These are phyloP conservation scores for Scyliorhinus canicula DNA, from an alignment of 2,797 vertebrate genomes.

Conservation along the genomic window DNA sequence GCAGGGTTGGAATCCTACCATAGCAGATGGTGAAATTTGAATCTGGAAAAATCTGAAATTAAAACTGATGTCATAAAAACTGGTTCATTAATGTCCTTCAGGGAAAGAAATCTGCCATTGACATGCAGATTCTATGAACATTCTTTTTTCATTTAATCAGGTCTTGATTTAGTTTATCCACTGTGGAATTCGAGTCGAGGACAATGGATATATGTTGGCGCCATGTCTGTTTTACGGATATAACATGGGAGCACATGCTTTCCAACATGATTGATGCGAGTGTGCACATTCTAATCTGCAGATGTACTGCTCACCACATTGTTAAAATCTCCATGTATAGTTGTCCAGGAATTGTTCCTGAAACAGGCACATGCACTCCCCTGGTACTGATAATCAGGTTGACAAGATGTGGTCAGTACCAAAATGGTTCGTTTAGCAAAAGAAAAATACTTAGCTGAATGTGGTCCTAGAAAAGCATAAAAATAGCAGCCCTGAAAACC, in stretches of 20 bases:
- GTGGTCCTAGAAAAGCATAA: not conserved
- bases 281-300: too few species aligned
- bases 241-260: not conserved
- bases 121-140: too few species aligned
- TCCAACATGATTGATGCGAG: not conserved
- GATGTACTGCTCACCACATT: not conserved
- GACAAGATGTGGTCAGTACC: too few species aligned
- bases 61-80: too few species aligned
- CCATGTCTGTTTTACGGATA: not conserved
- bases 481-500: not conserved
- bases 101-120: too few species aligned
- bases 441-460: not conserved
- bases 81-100: too few species aligned
- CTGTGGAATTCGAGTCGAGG: too few species aligned
- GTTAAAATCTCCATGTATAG: not conserved
- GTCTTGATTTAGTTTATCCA: not conserved
- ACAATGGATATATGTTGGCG: not conserved
- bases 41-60: too few species aligned
- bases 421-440: not conserved
- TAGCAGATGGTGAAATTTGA: too few species aligned
- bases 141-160: not conserved
- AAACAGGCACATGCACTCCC: not conserved
- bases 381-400: not conserved
- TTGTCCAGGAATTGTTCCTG: not conserved
- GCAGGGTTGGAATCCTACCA: too few species aligned